phyloP scores from a whole-genome alignment of 2,113 vertebrate genomes.

The Ondatra zibethicus region DNA sequence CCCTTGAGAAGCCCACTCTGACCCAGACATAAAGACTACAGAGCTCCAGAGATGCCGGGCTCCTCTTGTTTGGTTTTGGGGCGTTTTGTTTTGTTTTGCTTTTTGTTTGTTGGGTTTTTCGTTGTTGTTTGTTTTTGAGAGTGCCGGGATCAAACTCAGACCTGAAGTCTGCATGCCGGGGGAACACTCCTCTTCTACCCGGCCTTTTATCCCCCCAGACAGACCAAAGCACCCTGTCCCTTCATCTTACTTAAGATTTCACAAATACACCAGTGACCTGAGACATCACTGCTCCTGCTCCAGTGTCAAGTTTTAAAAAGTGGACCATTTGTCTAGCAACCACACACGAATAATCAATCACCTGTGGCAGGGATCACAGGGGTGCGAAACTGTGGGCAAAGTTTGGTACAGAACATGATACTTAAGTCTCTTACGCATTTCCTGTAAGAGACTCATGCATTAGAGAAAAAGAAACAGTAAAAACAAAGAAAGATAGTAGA shows the following conservation, averaged over 20 bases:
- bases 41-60: not conserved
- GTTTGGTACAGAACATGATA: not conserved
- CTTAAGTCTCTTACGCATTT: not conserved
- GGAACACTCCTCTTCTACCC: not conserved
- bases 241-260: constrained; percentile 9
- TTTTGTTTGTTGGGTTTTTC: not conserved
- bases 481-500: not conserved
- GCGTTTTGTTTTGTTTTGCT: not conserved
- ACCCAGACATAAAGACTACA: not conserved
- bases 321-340: not conserved
- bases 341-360: not conserved
- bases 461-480: not conserved
- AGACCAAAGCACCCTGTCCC: not conserved
- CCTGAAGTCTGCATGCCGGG: not conserved
- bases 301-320: constrained; percentile 17
- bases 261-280: not conserved
- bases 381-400: not conserved
- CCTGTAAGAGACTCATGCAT: constrained; percentile 3
- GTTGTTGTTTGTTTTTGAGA: not conserved
- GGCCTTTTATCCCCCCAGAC: not conserved
- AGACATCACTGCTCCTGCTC: not conserved
- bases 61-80: not conserved
- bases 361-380: not conserved
- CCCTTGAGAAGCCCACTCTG: constrained; percentile 11
- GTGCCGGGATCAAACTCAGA: not conserved